phyloP scores from a whole-genome alignment of 2,113 vertebrate species.

The Gobiocypris rarus region DNA sequence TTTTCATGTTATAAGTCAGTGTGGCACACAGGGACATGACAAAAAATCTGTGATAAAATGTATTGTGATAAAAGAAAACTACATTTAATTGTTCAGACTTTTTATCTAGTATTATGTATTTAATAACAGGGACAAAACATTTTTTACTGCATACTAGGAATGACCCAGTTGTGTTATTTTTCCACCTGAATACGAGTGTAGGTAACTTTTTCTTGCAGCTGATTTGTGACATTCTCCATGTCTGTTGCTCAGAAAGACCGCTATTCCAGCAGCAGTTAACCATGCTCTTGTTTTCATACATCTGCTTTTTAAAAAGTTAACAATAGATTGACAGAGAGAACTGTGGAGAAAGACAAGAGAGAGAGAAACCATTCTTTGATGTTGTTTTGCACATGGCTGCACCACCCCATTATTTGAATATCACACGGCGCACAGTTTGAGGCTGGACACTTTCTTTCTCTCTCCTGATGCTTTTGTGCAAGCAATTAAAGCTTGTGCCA shows the following conservation, averaged over 20 bases:
- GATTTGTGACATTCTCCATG: background rate
- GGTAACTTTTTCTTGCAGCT: background rate
- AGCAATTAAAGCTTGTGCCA: conserved; percentile 59
- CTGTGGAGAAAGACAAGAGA: background rate
- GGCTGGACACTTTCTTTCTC: conserved; percentile 44
- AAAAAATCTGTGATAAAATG: too few relatives aligned
- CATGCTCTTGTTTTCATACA: conserved; percentile 4
- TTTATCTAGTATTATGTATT: too few relatives aligned
- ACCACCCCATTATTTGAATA: conserved; percentile 63
- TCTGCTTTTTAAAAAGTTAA: conserved; percentile 37
- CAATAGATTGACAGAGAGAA: conserved; percentile 33
- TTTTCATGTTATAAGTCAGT: too few relatives aligned
- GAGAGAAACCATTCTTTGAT: conserved; percentile 57
- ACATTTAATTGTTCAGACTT: too few relatives aligned
- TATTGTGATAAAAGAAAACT: too few relatives aligned
- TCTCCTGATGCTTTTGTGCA: conserved; percentile 53
- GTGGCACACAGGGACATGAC: too few relatives aligned
- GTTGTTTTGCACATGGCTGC: conserved; percentile 55
- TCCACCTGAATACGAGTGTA: background rate
- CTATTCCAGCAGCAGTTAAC: conserved; percentile 16
- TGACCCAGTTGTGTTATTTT: conserved; percentile 27
- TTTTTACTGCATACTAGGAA: background rate
- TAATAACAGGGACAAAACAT: background rate
- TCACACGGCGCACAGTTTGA: conserved; percentile 54
- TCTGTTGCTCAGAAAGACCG: background rate